A percentile compares a stretch with the other conserved stretches of the same genome.
These are phyloP conservation scores for Muricea muricata DNA, from an alignment of 92 coral and sea anemone genomes.

Conservation along the genomic window DNA sequence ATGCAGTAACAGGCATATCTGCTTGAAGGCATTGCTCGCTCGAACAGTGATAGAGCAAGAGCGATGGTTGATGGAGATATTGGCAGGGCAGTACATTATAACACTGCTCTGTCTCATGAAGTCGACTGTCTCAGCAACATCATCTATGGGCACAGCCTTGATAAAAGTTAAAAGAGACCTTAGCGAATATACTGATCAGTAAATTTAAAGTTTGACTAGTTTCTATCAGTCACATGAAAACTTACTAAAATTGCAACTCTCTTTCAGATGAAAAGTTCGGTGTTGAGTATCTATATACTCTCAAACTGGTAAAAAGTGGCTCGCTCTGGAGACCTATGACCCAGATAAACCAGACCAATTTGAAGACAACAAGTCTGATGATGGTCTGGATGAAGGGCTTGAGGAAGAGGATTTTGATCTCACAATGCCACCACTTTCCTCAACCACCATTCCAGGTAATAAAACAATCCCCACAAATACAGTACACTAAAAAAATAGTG, in stretches of 20 bases:
- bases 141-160: constrained; percentile 13
- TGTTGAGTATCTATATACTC: constrained; percentile 32
- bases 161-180: constrained; percentile 19
- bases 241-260: background rate
- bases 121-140: constrained; percentile 9
- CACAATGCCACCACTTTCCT: constrained; percentile 2
- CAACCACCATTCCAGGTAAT: constrained; percentile 21
- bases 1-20: background rate
- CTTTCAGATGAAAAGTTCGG: constrained; percentile 32
- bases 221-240: background rate
- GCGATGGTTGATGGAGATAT: background rate
- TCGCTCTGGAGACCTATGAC: background rate
- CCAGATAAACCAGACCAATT: constrained; percentile 47
- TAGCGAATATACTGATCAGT: constrained; percentile 44
- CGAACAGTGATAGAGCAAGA: background rate
- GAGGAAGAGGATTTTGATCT: constrained; percentile 28
- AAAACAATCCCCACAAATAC: no score
- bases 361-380: background rate
- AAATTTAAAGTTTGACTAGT: constrained; percentile 7
- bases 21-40: background rate
- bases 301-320: constrained; percentile 49
- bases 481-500: no score
- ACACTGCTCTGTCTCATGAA: constrained; percentile 23
- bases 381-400: constrained; percentile 41
- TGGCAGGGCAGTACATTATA: background rate